Evolutionary conservation across 1,140 invertebrate genomes (phyloP).

Genomic region (Scaptomyza montana): DNA sequence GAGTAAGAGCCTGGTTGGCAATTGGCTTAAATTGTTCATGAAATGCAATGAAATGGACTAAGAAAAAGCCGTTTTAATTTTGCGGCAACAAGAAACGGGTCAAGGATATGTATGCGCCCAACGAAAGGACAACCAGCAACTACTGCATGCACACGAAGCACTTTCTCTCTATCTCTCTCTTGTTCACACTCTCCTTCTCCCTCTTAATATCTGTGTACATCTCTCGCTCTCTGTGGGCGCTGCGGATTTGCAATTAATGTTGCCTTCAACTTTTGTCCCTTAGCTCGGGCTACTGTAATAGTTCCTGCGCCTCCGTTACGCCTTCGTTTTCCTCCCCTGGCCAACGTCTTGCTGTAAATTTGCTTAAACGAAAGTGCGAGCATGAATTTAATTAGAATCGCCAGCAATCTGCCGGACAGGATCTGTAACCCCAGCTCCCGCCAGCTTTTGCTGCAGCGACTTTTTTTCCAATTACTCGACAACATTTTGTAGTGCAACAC

Average conservation of each 20-base stretch:
- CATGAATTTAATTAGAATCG: constrained; percentile 79
- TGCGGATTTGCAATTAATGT: constrained; percentile 81
- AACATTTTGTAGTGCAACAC: constrained; percentile 51
- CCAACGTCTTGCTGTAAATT: constrained; percentile 61
- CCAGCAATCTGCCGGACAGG: constrained; percentile 47
- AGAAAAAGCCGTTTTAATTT: constrained; percentile 80
- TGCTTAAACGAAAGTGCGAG: constrained; percentile 79
- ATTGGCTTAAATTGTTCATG: constrained; percentile 82
- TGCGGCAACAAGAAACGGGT: constrained; percentile 67
- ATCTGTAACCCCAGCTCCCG: constrained; percentile 45
- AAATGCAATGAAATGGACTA: constrained; percentile 81
- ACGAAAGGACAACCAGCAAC: constrained; percentile 41
- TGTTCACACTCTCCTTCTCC: not conserved
- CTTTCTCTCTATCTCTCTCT: no score
- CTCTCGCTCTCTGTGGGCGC: constrained; percentile 35
- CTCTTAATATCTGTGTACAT: not conserved
- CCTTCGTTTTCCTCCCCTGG: constrained; percentile 1
- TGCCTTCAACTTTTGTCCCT: constrained; percentile 76
- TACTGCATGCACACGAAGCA: constrained; percentile 55
- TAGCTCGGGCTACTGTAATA: constrained; percentile 28
- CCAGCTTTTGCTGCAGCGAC: not conserved
- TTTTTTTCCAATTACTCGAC: constrained; percentile 50
- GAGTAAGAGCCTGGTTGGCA: constrained; percentile 36
- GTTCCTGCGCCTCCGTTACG: constrained; percentile 15
- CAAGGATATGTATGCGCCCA: constrained; percentile 59